Evolutionary conservation across 1,140 invertebrate genomes (phyloP).

Genomic region (Dendroctonus valens): DNA sequence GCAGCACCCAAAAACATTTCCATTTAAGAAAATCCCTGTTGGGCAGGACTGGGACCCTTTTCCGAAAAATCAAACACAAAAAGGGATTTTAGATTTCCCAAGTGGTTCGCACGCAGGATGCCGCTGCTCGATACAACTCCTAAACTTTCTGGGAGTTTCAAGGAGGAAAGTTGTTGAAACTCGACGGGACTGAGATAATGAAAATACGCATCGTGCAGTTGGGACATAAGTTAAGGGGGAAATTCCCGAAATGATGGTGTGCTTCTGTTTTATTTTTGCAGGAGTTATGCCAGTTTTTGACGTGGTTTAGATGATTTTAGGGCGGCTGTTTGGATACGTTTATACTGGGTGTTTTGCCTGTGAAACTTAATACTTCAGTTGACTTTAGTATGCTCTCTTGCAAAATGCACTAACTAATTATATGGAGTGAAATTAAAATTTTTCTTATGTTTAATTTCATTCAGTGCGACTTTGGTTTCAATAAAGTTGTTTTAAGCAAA

Average conservation of each 20-base stretch:
- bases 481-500: too few species aligned
- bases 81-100: conserved; percentile 28
- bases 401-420: too few species aligned
- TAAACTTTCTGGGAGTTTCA: conserved; percentile 18
- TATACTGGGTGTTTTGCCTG: too few species aligned
- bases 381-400: too few species aligned
- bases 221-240: conserved; percentile 4
- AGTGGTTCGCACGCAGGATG: conserved; percentile 18
- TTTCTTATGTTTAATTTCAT: too few species aligned
- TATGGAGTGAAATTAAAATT: too few species aligned
- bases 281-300: conserved; percentile 10
- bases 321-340: too few species aligned
- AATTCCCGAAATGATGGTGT: conserved; percentile 22
- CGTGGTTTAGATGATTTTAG: neutral
- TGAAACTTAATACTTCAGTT: too few species aligned
- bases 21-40: conserved; percentile 13
- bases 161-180: conserved; percentile 13
- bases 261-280: neutral
- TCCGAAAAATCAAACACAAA: conserved; percentile 25
- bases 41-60: neutral
- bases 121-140: conserved; percentile 18
- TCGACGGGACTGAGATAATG: conserved; percentile 19
- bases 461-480: too few species aligned
- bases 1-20: conserved; percentile 6
- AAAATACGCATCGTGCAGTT: conserved; percentile 26